phyloP scores from a whole-genome alignment of 1,140 invertebrate genomes.

The Drosophila nebulosa region DNA sequence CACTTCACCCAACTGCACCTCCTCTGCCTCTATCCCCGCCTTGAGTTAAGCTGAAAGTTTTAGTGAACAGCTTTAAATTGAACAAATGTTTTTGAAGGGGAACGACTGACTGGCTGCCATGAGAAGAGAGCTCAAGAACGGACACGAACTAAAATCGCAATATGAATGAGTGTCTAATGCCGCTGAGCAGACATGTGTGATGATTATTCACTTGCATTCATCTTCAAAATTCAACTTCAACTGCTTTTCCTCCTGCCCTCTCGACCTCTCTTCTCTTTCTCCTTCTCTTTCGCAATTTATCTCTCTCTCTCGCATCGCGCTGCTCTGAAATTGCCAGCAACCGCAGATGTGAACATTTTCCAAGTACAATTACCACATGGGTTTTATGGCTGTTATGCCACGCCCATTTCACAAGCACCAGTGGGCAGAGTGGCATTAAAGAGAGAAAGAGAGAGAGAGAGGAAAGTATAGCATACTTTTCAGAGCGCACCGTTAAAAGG shows the following conservation, averaged over 20 bases:
- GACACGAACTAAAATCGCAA: neutral
- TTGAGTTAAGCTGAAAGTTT: slow-evolving; percentile 13
- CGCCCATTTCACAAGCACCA: neutral
- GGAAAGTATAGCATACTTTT: slow-evolving; percentile 32
- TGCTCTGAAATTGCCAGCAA: neutral
- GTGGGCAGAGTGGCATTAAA: neutral
- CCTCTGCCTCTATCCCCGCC: too few species aligned
- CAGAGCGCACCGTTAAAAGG: slow-evolving; percentile 19
- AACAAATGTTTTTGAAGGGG: slow-evolving; percentile 37
- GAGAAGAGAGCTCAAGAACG: slow-evolving; percentile 1
- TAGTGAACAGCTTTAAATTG: slow-evolving; percentile 46
- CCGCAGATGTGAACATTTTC: slow-evolving; percentile 1
- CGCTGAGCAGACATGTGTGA: slow-evolving; percentile 30
- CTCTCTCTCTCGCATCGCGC: too few species aligned
- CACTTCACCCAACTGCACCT: neutral
- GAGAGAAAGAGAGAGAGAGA: neutral
- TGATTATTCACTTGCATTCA: slow-evolving; percentile 10
- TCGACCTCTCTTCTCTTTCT: neutral
- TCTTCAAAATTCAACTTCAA: neutral
- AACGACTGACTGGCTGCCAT: slow-evolving; percentile 41
- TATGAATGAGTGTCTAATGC: slow-evolving; percentile 30
- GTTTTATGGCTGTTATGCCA: slow-evolving; percentile 1
- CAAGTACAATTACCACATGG: neutral
- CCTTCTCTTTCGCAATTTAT: neutral
- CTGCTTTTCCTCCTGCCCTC: neutral